A percentile compares a stretch with the other conserved stretches of the same genome.
Evolutionary conservation across 2,888 invertebrate species (phyloP).

Genomic region (Octodonta nipae): DNA sequence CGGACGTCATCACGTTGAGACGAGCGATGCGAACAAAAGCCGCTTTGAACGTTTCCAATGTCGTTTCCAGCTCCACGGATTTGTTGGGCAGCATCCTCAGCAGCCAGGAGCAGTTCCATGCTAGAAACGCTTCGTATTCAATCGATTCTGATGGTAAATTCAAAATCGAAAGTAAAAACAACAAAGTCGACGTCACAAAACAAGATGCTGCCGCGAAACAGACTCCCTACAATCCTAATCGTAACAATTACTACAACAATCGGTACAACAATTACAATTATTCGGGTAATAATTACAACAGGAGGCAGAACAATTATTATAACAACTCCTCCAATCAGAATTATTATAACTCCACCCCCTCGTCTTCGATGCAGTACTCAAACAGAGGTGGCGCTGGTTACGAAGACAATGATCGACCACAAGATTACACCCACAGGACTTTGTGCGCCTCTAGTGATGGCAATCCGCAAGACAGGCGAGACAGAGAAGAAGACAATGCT

Average conservation of each 20-base stretch:
- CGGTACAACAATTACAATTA: slow-evolving; percentile 3
- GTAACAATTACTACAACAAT: slow-evolving; percentile 7
- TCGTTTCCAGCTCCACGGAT: slow-evolving; percentile 40
- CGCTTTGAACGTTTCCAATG: slow-evolving; percentile 29
- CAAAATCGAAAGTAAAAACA: slow-evolving; percentile 33
- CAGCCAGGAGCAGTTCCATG: slow-evolving; percentile 56
- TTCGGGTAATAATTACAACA: slow-evolving; percentile 8
- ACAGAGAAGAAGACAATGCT: slow-evolving; percentile 17
- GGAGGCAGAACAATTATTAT: slow-evolving; percentile 9
- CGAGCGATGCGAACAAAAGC: slow-evolving; percentile 35
- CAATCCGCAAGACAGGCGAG: slow-evolving; percentile 14
- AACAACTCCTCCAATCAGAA: slow-evolving; percentile 13
- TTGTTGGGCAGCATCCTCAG: slow-evolving; percentile 56
- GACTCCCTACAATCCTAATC: slow-evolving; percentile 10
- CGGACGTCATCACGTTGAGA: slow-evolving; percentile 29
- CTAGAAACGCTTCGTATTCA: slow-evolving; percentile 45
- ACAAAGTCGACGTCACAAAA: slow-evolving; percentile 11
- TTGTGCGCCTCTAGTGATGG: slow-evolving; percentile 22
- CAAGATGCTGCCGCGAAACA: slow-evolving; percentile 8
- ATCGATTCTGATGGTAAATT: slow-evolving; percentile 50
- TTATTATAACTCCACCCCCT: slow-evolving; percentile 13
- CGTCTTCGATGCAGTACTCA: slow-evolving; percentile 12
- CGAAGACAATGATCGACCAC: slow-evolving; percentile 19
- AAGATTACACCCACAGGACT: slow-evolving; percentile 26
- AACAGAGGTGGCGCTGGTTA: slow-evolving; percentile 7